A percentile compares a stretch with the other conserved stretches of the same genome.
Conservation (phyloP, 2,797 vertebrate genomes). For the Huso huso region DNA sequence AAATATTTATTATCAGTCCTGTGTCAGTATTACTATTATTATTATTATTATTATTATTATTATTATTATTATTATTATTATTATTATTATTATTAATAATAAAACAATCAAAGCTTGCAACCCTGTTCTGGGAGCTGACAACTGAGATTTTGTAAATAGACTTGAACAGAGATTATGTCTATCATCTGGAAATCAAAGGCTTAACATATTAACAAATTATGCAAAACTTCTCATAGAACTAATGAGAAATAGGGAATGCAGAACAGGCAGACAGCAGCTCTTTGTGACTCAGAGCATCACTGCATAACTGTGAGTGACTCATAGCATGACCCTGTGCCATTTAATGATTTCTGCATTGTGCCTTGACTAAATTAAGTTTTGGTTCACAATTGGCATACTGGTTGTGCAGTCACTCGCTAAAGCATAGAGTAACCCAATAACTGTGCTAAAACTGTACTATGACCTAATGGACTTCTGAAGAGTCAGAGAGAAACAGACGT, state of each 20-base stretch:
- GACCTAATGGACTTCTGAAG: too few species aligned
- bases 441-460: too few species aligned
- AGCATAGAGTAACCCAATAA: too few species aligned
- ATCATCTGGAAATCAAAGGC: conserved; percentile 1
- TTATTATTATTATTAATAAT: too few species aligned
- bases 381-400: not conserved
- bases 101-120: too few species aligned
- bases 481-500: too few species aligned
- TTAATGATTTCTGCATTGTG: not conserved
- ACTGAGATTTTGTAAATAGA: not conserved
- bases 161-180: not conserved
- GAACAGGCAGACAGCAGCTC: not conserved
- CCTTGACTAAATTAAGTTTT: not conserved
- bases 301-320: not conserved
- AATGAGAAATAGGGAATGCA: not conserved
- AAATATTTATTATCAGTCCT: too few species aligned
- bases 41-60: too few species aligned
- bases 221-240: not conserved
- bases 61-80: too few species aligned
- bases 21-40: too few species aligned
- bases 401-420: too few species aligned
- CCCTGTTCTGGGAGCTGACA: not conserved
- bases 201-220: conserved; percentile 7
- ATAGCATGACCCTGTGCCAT: not conserved
- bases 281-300: not conserved